Percentiles rank a stretch among this genome's conserved stretches.
These are phyloP conservation scores for Formicarius rufipectus DNA, from an alignment of 2,113 vertebrate species.

Conservation along the genomic window DNA sequence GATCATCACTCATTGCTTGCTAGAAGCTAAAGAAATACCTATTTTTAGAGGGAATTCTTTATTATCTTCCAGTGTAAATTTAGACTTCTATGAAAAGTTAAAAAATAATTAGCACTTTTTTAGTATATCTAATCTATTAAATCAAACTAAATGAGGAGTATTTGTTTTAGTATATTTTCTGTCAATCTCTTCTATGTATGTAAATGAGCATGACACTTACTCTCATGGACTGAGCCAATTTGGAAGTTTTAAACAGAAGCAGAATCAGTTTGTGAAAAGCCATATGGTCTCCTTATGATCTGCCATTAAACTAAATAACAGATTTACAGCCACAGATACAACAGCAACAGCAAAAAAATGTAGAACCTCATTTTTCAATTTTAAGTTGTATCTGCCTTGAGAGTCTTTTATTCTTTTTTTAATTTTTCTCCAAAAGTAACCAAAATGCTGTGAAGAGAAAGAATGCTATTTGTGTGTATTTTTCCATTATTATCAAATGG, in stretches of 20 bases:
- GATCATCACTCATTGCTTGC: not conserved
- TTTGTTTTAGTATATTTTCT: constrained; percentile 5
- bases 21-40: not conserved
- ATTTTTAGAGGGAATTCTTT: not conserved
- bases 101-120: not conserved
- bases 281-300: constrained; percentile 39
- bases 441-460: not conserved
- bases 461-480: not conserved
- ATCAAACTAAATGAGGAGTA: not conserved
- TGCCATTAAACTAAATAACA: constrained; percentile 35
- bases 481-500: not conserved
- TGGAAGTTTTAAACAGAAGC: constrained; percentile 30
- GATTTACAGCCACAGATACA: constrained; percentile 23
- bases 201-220: constrained; percentile 11
- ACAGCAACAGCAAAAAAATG: not conserved
- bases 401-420: not conserved
- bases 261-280: constrained; percentile 24
- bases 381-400: not conserved
- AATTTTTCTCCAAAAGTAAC: not conserved
- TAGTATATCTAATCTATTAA: not conserved
- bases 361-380: not conserved
- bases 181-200: not conserved
- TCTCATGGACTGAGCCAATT: constrained; percentile 15
- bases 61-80: not conserved
- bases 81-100: not conserved